These are phyloP conservation scores for Lagodon rhomboides DNA, from an alignment of 2,797 vertebrate species.

Conservation along the genomic window DNA sequence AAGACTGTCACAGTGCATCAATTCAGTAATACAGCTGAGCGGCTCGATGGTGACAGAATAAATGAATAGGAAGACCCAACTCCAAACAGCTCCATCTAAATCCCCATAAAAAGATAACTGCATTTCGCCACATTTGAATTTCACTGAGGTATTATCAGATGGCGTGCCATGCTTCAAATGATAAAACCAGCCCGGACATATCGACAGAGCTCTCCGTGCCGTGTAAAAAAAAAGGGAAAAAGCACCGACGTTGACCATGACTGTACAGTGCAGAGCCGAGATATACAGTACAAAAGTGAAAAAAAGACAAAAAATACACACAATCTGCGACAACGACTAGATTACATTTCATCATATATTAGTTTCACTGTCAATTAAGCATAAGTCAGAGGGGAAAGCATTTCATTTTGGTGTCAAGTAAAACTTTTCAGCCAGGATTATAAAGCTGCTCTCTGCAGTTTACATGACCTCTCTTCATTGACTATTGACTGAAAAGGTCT, in stretches of 20 bases:
- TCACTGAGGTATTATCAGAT: constrained; percentile 56
- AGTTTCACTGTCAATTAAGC: constrained; percentile 1
- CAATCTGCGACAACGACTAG: not conserved
- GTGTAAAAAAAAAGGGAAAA: constrained; percentile 4
- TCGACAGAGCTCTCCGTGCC: constrained; percentile 30
- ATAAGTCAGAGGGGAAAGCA: not conserved
- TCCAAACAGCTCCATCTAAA: constrained; percentile 74
- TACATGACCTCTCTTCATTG: not conserved
- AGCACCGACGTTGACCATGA: constrained; percentile 39
- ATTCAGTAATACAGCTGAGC: constrained; percentile 69
- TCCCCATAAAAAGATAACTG: constrained; percentile 68
- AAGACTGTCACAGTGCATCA: constrained; percentile 74
- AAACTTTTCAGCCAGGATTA: not conserved
- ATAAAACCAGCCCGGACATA: constrained; percentile 24
- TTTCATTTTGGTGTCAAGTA: not conserved
- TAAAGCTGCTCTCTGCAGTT: not conserved
- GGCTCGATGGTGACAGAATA: constrained; percentile 67
- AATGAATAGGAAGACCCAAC: constrained; percentile 69
- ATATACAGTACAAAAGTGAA: not conserved
- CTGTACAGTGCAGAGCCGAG: not conserved
- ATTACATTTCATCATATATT: constrained; percentile 3
- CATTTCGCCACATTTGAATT: constrained; percentile 69
- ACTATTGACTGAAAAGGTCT: constrained; percentile 4
- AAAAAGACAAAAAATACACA: constrained; percentile 5
- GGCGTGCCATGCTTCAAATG: constrained; percentile 43